Evolutionary conservation across 2,888 invertebrate genomes (phyloP).

Genomic region (Xylocampa areola): DNA sequence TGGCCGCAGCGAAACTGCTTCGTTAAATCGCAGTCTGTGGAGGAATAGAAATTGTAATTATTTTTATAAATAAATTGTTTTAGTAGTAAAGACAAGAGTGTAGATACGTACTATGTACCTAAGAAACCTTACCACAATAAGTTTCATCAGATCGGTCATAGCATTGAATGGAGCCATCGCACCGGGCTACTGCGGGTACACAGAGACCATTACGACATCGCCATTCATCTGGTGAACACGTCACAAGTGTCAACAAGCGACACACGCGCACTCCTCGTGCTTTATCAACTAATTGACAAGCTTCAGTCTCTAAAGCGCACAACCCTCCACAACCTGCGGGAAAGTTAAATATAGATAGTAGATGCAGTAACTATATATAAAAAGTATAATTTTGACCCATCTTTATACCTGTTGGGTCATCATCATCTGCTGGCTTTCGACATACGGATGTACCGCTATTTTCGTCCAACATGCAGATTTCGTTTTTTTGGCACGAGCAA

Average conservation of each 20-base stretch:
- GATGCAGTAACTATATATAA: background rate
- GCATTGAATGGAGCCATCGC: constrained; percentile 93
- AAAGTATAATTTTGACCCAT: background rate
- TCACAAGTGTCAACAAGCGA: constrained; percentile 89
- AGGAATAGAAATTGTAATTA: constrained; percentile 22
- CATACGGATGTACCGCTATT: constrained; percentile 90
- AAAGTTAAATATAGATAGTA: background rate
- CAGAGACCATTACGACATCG: constrained; percentile 93
- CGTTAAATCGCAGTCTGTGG: constrained; percentile 91
- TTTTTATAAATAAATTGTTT: background rate
- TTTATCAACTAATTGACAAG: constrained; percentile 90
- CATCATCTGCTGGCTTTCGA: constrained; percentile 83
- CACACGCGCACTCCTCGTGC: constrained; percentile 87
- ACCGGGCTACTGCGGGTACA: constrained; percentile 90
- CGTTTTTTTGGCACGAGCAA: constrained; percentile 88
- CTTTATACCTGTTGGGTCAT: constrained; percentile 90
- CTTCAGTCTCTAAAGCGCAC: constrained; percentile 91
- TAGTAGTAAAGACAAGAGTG: constrained; percentile 14
- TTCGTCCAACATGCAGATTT: constrained; percentile 91
- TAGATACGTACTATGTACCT: constrained; percentile 37
- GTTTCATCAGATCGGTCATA: constrained; percentile 93
- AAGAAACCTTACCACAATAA: constrained; percentile 90
- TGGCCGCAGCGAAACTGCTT: constrained; percentile 93
- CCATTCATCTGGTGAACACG: constrained; percentile 92
- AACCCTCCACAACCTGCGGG: constrained; percentile 91